phyloP scores from a whole-genome alignment of 1,140 invertebrate species.

The Heliconius melpomene region DNA sequence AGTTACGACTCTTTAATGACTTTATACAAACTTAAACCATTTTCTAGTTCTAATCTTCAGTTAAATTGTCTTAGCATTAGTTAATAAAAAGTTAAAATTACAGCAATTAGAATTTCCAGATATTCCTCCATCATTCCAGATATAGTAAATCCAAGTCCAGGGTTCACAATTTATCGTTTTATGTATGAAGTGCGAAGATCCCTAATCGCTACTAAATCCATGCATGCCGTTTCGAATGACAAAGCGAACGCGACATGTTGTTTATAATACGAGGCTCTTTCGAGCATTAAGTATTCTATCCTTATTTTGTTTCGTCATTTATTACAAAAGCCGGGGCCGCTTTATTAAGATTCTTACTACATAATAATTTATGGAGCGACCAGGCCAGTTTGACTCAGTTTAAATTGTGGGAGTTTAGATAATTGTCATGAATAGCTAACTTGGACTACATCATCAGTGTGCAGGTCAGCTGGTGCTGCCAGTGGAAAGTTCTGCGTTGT shows the following conservation, averaged over 20 bases:
- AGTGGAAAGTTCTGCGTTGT: constrained; percentile 43
- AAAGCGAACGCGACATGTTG: constrained; percentile 41
- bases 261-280: constrained; percentile 47
- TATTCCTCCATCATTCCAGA: not conserved
- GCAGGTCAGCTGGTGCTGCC: constrained; percentile 43
- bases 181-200: constrained; percentile 21
- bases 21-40: constrained; percentile 48
- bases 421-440: constrained; percentile 47
- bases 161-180: not conserved
- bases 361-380: constrained; percentile 72
- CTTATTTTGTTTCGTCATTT: constrained; percentile 79
- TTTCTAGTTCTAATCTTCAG: constrained; percentile 37
- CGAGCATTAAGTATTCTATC: constrained; percentile 70
- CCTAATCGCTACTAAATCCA: constrained; percentile 32
- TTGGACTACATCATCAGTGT: constrained; percentile 40
- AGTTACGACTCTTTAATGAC: constrained; percentile 67
- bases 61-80: constrained; percentile 15
- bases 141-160: not conserved
- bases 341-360: constrained; percentile 77
- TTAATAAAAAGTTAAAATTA: constrained; percentile 7
- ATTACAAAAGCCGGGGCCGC: constrained; percentile 72
- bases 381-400: constrained; percentile 59
- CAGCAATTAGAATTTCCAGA: not conserved
- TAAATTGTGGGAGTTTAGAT: constrained; percentile 66
- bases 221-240: constrained; percentile 36